Evolutionary conservation across 2,797 vertebrate genomes (phyloP).

Genomic region (Danio tinwini): DNA sequence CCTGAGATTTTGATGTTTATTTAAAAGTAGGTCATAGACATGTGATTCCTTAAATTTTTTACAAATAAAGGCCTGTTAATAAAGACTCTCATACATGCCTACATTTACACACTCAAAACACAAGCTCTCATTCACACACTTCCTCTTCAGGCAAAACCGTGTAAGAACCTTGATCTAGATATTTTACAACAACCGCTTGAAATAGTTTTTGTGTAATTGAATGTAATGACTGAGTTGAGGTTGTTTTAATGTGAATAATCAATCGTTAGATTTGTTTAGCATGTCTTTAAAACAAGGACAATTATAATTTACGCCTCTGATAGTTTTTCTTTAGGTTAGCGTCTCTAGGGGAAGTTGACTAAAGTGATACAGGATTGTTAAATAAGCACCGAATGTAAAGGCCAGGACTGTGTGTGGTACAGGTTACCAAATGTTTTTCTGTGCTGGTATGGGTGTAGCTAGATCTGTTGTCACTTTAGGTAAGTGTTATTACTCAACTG

Average conservation of each 20-base stretch:
- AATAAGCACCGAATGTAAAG: neutral
- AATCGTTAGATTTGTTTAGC: neutral
- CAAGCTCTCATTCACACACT: neutral
- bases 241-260: neutral
- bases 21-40: neutral
- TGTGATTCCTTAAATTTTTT: neutral
- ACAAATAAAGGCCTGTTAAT: neutral
- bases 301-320: neutral
- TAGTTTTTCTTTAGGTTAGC: neutral
- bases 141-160: neutral
- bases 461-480: neutral
- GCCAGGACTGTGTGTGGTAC: neutral
- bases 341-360: neutral
- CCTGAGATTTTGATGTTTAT: neutral
- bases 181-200: neutral
- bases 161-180: neutral
- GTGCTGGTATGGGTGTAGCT: constrained; percentile 13
- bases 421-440: neutral
- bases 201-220: neutral
- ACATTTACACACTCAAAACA: constrained; percentile 21
- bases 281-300: neutral
- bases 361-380: neutral
- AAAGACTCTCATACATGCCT: neutral
- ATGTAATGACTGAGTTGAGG: neutral
- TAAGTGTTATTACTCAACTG: constrained; percentile 28